Conservation (phyloP, 2,113 vertebrate genomes). For the Lycocorax pyrrhopterus region DNA sequence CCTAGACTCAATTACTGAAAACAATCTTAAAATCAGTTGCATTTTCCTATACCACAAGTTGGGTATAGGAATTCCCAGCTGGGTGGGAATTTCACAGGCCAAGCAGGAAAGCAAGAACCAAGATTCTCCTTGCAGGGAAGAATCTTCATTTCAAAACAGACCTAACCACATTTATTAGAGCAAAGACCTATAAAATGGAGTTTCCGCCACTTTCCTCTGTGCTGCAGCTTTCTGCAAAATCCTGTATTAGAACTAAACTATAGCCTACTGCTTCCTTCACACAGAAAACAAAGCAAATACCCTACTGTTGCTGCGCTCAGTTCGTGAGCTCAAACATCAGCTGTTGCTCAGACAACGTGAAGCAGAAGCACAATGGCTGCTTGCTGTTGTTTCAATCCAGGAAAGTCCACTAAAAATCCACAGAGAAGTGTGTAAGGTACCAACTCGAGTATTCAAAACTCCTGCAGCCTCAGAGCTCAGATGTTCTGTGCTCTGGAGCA, state of each 20-base stretch:
- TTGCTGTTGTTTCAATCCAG: background rate
- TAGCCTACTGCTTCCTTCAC: background rate
- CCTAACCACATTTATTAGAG: background rate
- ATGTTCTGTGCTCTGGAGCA: background rate
- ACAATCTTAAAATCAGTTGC: background rate
- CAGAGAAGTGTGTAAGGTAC: fast-evolving
- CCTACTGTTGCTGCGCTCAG: background rate
- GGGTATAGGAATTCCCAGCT: too few relatives aligned
- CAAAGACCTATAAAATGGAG: background rate
- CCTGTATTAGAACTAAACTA: background rate
- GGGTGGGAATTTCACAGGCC: background rate
- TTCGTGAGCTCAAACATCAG: background rate
- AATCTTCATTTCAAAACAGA: background rate
- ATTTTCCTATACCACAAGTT: background rate
- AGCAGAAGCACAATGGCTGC: background rate
- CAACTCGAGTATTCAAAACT: background rate
- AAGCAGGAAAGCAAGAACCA: background rate
- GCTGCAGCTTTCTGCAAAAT: background rate
- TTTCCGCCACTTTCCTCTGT: background rate
- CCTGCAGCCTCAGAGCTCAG: background rate
- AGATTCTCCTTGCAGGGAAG: background rate
- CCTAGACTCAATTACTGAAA: background rate
- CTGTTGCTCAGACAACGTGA: fast-evolving
- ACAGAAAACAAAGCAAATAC: background rate
- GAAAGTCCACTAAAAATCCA: background rate